Percentiles rank a stretch among this genome's conserved stretches.
Evolutionary conservation across 2,797 vertebrate genomes (phyloP).

Genomic region (Paedocypris micromegethes): DNA sequence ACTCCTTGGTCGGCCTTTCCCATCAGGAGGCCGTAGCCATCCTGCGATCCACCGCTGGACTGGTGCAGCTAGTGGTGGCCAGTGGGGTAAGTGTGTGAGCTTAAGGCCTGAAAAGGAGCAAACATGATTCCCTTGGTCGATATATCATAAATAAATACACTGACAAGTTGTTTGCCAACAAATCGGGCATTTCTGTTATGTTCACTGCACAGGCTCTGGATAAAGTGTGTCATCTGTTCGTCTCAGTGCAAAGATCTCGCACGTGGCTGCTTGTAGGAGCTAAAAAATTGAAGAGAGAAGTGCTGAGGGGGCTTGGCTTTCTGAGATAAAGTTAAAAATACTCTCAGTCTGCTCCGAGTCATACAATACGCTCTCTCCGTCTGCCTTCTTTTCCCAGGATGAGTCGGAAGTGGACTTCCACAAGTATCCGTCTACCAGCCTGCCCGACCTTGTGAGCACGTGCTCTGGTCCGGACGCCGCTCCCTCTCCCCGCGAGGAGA

Average conservation of each 20-base stretch:
- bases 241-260: background rate
- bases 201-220: background rate
- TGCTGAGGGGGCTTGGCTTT: slow-evolving; percentile 40
- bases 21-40: slow-evolving; percentile 87
- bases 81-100: slow-evolving; percentile 74
- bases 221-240: slow-evolving; percentile 14
- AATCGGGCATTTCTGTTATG: slow-evolving; percentile 7
- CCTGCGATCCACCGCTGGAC: slow-evolving; percentile 79
- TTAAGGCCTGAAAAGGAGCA: background rate
- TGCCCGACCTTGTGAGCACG: slow-evolving; percentile 86
- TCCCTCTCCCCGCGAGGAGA: slow-evolving; percentile 70
- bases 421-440: slow-evolving; percentile 82
- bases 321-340: slow-evolving; percentile 47
- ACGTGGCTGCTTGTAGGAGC: slow-evolving; percentile 15
- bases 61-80: slow-evolving; percentile 88
- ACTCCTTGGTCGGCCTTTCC: slow-evolving; percentile 88
- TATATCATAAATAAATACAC: background rate
- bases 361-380: slow-evolving; percentile 1
- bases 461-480: slow-evolving; percentile 71
- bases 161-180: background rate
- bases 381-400: slow-evolving; percentile 63
- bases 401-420: slow-evolving; percentile 81
- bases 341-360: slow-evolving; percentile 20
- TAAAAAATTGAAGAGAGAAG: slow-evolving; percentile 49
- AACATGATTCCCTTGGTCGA: background rate